Conservation (phyloP, 2,888 invertebrate species). For the Zeuzera pyrina region DNA sequence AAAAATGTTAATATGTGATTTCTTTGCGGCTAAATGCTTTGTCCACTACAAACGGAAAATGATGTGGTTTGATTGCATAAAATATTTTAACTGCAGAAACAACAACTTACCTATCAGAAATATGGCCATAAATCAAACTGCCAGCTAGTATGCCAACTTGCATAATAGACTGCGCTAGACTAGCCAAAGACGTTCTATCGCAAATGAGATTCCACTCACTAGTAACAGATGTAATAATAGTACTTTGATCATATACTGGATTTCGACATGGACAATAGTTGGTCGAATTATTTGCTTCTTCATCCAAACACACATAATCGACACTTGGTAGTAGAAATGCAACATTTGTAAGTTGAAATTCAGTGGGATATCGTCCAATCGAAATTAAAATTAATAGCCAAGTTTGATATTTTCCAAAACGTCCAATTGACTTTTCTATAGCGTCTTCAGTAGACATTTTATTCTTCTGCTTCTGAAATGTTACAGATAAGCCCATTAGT, state of each 20-base stretch:
- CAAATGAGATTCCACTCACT: conserved; percentile 77
- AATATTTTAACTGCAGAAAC: too few relatives aligned
- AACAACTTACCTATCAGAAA: conserved; percentile 59
- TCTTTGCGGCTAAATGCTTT: too few relatives aligned
- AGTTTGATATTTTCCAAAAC: conserved; percentile 70
- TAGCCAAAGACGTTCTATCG: conserved; percentile 62
- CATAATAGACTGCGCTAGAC: conserved; percentile 68
- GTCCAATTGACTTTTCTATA: conserved; percentile 62
- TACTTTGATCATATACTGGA: conserved; percentile 67
- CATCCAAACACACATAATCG: conserved; percentile 58
- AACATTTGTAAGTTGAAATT: conserved; percentile 71
- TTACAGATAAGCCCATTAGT: too few relatives aligned
- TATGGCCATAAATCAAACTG: conserved; percentile 65
- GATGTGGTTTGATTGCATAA: too few relatives aligned
- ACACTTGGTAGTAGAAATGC: conserved; percentile 70
- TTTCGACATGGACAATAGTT: conserved; percentile 52
- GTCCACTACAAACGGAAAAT: too few relatives aligned
- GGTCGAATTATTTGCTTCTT: conserved; percentile 35
- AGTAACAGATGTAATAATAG: conserved; percentile 70
- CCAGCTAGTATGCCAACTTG: conserved; percentile 72
- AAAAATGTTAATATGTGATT: too few relatives aligned
- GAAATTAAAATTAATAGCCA: conserved; percentile 61
- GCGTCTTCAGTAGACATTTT: conserved; percentile 28
- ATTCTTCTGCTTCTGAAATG: too few relatives aligned
- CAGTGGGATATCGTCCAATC: conserved; percentile 69